These are phyloP conservation scores for Dipodomys stephensi DNA, from an alignment of 2,113 vertebrate genomes.

Conservation along the genomic window DNA sequence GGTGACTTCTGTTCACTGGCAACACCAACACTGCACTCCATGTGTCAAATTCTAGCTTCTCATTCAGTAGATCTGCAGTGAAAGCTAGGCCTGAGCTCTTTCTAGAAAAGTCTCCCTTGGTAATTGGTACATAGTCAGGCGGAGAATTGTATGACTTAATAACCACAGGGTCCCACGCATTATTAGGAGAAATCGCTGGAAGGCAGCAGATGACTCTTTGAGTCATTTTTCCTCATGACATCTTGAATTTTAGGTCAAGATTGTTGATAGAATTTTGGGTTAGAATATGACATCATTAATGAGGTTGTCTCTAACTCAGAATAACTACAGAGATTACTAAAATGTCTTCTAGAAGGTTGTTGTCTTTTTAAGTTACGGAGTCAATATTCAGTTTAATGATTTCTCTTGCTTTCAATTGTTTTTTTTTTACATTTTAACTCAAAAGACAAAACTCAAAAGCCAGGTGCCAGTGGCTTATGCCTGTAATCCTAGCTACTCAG, in stretches of 20 bases:
- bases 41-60: background rate
- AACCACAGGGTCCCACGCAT: background rate
- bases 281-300: background rate
- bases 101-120: background rate
- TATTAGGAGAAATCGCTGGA: background rate
- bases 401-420: conserved; percentile 30
- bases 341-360: too few species aligned
- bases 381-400: background rate
- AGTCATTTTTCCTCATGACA: background rate
- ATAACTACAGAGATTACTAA: background rate
- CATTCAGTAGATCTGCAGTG: background rate
- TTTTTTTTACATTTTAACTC: background rate
- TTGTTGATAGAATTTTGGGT: background rate
- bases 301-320: background rate
- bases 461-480: too few species aligned
- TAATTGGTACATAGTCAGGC: background rate
- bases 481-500: too few species aligned
- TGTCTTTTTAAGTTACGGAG: background rate
- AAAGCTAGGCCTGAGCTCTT: background rate
- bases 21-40: background rate
- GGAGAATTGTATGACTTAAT: background rate
- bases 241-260: background rate
- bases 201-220: background rate
- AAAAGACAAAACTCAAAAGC: background rate
- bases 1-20: background rate